Percentiles rank a stretch among this genome's conserved stretches.
Evolutionary conservation across 2,797 vertebrate genomes (phyloP).

Genomic region (Bovichtus diacanthus): DNA sequence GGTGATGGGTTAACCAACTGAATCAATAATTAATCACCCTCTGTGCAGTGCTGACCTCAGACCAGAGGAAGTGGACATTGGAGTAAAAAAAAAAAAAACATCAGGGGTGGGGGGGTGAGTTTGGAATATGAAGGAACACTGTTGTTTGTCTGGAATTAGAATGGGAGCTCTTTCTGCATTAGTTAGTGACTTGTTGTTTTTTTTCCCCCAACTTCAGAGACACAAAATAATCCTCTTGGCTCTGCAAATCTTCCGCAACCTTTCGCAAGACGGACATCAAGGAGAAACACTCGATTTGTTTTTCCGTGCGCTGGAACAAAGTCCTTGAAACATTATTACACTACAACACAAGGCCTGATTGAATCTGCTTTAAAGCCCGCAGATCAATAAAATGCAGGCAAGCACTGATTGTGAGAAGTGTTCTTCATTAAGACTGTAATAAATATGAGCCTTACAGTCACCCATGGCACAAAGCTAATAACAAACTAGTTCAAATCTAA

Average conservation of each 20-base stretch:
- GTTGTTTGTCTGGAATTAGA: not conserved
- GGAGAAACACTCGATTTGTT: not conserved
- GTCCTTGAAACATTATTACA: constrained; percentile 19
- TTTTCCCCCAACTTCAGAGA: constrained; percentile 8
- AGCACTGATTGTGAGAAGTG: constrained; percentile 2
- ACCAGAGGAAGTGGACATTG: constrained; percentile 3
- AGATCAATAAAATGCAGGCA: constrained; percentile 40
- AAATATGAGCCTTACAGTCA: constrained; percentile 27
- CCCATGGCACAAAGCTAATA: constrained; percentile 34
- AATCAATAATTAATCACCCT: constrained; percentile 72
- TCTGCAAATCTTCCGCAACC: constrained; percentile 3
- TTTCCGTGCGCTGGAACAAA: constrained; percentile 12
- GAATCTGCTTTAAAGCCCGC: constrained; percentile 36
- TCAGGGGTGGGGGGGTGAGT: not conserved
- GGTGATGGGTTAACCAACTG: constrained; percentile 32
- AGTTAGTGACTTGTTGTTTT: too few relatives aligned
- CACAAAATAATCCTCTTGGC: not conserved
- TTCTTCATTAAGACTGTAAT: constrained; percentile 46
- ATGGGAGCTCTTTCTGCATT: not conserved
- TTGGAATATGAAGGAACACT: not conserved
- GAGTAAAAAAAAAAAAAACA: not conserved
- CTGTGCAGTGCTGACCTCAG: constrained; percentile 25
- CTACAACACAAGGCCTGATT: constrained; percentile 26
- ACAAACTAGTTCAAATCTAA: constrained; percentile 26
- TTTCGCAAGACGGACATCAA: not conserved